These are phyloP conservation scores for Orthosia gracilis DNA, from an alignment of 2,888 invertebrate genomes.

Conservation along the genomic window DNA sequence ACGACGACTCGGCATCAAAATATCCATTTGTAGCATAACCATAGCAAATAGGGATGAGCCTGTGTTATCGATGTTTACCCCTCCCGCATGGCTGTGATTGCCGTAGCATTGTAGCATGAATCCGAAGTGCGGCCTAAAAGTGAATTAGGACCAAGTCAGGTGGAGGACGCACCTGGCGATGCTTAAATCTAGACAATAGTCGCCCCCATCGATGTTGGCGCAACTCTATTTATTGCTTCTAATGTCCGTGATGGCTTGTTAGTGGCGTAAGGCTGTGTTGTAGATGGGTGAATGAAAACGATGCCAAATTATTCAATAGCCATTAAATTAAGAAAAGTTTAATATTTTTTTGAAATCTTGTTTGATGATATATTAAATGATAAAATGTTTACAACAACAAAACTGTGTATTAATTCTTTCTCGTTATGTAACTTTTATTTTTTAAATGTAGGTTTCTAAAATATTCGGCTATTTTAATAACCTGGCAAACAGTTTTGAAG, in stretches of 20 bases:
- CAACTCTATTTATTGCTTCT: constrained; percentile 59
- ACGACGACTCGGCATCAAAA: constrained; percentile 45
- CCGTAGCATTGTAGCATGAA: constrained; percentile 63
- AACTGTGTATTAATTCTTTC: too few relatives aligned
- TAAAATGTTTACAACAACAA: too few relatives aligned
- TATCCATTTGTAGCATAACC: constrained; percentile 57
- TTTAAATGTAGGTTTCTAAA: background rate
- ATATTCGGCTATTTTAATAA: background rate
- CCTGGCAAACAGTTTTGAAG: background rate
- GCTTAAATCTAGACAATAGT: constrained; percentile 65
- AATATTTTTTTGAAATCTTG: too few relatives aligned
- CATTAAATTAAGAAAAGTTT: too few relatives aligned
- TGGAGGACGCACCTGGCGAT: constrained; percentile 67
- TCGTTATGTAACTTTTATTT: too few relatives aligned
- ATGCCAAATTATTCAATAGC: background rate
- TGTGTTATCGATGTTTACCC: constrained; percentile 66
- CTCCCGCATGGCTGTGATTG: constrained; percentile 69
- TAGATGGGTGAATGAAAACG: background rate
- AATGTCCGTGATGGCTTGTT: constrained; percentile 9
- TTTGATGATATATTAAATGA: too few relatives aligned
- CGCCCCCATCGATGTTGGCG: constrained; percentile 52
- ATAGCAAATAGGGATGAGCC: constrained; percentile 63
- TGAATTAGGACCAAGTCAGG: constrained; percentile 80
- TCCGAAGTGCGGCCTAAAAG: constrained; percentile 70
- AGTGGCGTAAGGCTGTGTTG: constrained; percentile 1